Conservation (phyloP, 2,113 vertebrate species). For the Orthochromis indermauri region DNA sequence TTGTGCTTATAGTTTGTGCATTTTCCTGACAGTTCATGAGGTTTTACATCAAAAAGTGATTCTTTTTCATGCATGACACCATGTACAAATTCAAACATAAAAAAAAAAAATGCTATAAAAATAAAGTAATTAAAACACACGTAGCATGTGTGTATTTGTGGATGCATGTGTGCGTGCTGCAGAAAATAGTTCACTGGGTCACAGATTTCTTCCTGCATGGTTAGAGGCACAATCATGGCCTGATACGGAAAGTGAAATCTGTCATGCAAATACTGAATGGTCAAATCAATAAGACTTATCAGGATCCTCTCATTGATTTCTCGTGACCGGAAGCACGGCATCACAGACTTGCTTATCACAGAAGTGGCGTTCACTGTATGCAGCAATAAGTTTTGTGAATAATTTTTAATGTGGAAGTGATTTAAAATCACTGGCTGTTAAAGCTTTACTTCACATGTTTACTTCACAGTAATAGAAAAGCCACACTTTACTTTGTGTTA, state of each 20-base stretch:
- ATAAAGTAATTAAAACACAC: background rate
- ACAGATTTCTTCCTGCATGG: slow-evolving; percentile 31
- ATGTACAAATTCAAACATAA: background rate
- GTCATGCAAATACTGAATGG: background rate
- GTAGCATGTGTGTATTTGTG: background rate
- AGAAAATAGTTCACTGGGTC: background rate
- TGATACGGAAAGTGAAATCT: background rate
- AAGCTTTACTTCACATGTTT: background rate
- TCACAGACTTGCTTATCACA: background rate
- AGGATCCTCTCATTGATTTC: slow-evolving; percentile 1
- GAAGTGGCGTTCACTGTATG: background rate
- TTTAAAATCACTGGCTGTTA: background rate
- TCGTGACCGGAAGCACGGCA: slow-evolving; percentile 6
- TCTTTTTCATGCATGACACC: background rate
- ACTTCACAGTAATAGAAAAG: background rate
- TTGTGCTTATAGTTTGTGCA: background rate
- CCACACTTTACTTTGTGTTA: background rate
- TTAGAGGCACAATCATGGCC: background rate
- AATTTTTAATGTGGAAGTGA: background rate
- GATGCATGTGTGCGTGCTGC: background rate
- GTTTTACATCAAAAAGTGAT: background rate
- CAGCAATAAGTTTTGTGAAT: background rate
- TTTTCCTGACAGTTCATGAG: background rate
- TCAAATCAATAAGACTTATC: slow-evolving; percentile 5
- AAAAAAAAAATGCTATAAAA: background rate